Conservation (phyloP, 2,113 vertebrate species). For the Festucalex cinctus region DNA sequence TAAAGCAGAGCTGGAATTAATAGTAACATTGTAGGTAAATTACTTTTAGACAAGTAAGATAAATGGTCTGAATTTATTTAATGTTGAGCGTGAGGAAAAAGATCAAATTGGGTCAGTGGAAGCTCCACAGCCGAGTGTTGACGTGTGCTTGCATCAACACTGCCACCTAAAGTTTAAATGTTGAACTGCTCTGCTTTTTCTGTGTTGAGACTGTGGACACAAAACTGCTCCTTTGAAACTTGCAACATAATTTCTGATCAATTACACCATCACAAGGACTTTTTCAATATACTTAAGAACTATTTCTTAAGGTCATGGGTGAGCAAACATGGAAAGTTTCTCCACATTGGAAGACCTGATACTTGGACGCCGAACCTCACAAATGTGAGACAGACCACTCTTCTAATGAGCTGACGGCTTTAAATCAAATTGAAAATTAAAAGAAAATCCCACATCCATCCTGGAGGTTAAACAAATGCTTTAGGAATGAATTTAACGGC, state of each 20-base stretch:
- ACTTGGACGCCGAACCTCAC: not conserved
- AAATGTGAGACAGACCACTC: not conserved
- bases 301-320: too few relatives aligned
- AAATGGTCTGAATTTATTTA: not conserved
- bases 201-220: too few relatives aligned
- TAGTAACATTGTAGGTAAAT: not conserved
- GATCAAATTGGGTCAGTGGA: not conserved
- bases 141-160: slow-evolving; percentile 59
- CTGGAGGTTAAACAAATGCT: slow-evolving; percentile 9
- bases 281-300: too few relatives aligned
- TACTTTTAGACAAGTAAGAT: too few relatives aligned
- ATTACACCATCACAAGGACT: too few relatives aligned
- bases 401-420: not conserved
- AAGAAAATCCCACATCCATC: slow-evolving; percentile 1
- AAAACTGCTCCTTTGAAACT: not conserved
- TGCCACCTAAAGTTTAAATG: slow-evolving; percentile 63
- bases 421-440: slow-evolving; percentile 4
- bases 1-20: not conserved
- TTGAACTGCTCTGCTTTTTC: slow-evolving; percentile 10
- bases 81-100: not conserved
- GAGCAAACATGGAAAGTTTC: too few relatives aligned
- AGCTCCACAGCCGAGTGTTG: not conserved
- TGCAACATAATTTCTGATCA: not conserved
- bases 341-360: not conserved
- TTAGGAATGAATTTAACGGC: slow-evolving; percentile 5